Evolutionary conservation across 2,888 invertebrate species (phyloP), one percentile per base, ranked within the genome.

Genomic region (Seira sanloemensis): DNA sequence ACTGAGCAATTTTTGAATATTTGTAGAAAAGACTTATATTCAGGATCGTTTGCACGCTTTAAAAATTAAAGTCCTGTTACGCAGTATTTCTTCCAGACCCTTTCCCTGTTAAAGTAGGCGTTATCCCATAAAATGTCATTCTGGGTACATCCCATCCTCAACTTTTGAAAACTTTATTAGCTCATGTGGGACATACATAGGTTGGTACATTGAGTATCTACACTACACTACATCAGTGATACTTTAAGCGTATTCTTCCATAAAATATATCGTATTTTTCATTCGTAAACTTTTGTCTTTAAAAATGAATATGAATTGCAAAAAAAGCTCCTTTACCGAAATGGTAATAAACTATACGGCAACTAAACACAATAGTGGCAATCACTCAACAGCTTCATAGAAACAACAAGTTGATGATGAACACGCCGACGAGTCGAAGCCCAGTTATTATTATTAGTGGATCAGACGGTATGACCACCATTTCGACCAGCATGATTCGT

Each of bases 351-450:
- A 74, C 18, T 27, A 7, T 37, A 26, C 18, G 26, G 19, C 65
- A 12, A 62, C 62, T 65, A 21, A 74, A 26, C 65, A 65, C 62
- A 75, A 18, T 18, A 18, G 58, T n/a, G 25, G 71, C 66, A 81
- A 81, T 81, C 81, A 77, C 82, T 82, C 82, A 82, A 5, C 81
- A 69, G 69, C 58, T 72, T 72, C 50, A 21, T 12, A 54, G 19
- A 25, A 26, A 54, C 65, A 73, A 67, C 73, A 67, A 74, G 26
- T 66, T 69, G 69, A 81, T 75, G 75, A 75, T 69, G 75, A 72
- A 72, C 78, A 58, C 7, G n/a, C n/a, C n/a, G n/a, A n/a, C n/a
- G n/a, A n/a, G n/a, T n/a, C 58, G 7, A 18, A 58, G n/a, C 58
- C 58, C n/a, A 58, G 58, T 58, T 58, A 58, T 58, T 58, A 58